Evolutionary conservation across 2,888 invertebrate species (phyloP), one percentile per base, ranked within the genome.

Genomic region (Acronicta leporina): DNA sequence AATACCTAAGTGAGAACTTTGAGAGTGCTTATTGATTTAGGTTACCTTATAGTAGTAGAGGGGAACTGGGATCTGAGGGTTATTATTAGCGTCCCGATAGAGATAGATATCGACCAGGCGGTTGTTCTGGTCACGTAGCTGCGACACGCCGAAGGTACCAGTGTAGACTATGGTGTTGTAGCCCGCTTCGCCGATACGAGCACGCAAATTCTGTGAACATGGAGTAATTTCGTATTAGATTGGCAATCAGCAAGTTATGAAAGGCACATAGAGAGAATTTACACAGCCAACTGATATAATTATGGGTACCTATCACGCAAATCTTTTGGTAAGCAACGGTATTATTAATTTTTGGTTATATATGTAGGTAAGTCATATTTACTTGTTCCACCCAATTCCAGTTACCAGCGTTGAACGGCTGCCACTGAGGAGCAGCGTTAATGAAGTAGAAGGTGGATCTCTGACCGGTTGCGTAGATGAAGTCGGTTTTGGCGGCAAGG

Each of bases 381-480:
- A 90, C 91, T 72, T 84, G 87, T 77, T 96, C 95, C 11, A 95
- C 80, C 53, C 74, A 84, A 81, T 93, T 92, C 95, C 95, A 96
- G 82, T 95, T 95, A n/a, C 95, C 95, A 57, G 86, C 94, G 69
- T 96, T 96, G 76, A 96, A 95, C 0, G 90, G 90, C 60, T 96
- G 95, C 96, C 96, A 96, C 73, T 96, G 96, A 1, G 96, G 96
- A 0, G 95, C 95, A 0, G 94, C 94, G 79, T 96, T 96, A 48
- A 96, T 87, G 78, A 95, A 96, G 84, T 95, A 96, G 84, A 96
- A 96, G 0, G 95, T 95, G 0, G 95, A 85, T 2, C 92, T 87
- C 75, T 96, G 96, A 41, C 95, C 95, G 13, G 94, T 86, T 0
- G 95, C 95, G 73, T 94, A 96, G n/a, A 96, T 87, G 73, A 95